Conservation (phyloP, 1,140 invertebrate genomes). For the Lutraria rhynchaena region DNA sequence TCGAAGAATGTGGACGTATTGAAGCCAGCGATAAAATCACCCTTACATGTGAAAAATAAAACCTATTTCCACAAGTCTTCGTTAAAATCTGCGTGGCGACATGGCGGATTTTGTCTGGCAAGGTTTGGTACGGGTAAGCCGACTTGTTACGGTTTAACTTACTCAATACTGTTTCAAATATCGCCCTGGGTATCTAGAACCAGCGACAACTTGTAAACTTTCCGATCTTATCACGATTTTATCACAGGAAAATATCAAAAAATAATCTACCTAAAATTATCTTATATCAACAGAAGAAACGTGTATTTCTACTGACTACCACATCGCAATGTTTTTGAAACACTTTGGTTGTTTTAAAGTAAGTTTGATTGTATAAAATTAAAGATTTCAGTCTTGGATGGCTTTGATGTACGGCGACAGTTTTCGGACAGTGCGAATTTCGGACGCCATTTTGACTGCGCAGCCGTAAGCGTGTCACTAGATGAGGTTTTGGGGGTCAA, state of each 20-base stretch:
- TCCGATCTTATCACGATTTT: slow-evolving; percentile 37
- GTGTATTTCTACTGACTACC: slow-evolving; percentile 26
- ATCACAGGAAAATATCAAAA: slow-evolving; percentile 26
- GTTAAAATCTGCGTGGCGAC: slow-evolving; percentile 33
- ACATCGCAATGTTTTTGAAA: slow-evolving; percentile 29
- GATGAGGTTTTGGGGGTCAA: not conserved
- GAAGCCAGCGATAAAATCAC: no score
- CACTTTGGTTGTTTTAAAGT: slow-evolving; percentile 16
- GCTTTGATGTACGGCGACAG: not conserved
- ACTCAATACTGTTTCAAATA: slow-evolving; percentile 8
- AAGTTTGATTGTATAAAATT: not conserved
- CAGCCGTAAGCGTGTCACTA: not conserved
- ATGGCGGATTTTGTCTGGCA: slow-evolving; percentile 22
- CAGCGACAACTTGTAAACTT: slow-evolving; percentile 42
- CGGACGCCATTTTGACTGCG: slow-evolving; percentile 1
- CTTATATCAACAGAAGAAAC: slow-evolving; percentile 31
- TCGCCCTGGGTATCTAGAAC: slow-evolving; percentile 34
- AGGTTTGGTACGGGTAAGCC: not conserved
- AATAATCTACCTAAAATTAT: slow-evolving; percentile 31
- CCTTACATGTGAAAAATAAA: not conserved
- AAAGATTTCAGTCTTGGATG: slow-evolving; percentile 14
- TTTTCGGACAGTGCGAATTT: slow-evolving; percentile 9
- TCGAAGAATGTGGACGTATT: no score
- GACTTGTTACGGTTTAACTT: not conserved
- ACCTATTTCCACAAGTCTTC: slow-evolving; percentile 6